Base-by-base conservation (phyloP, 2,113 vertebrate genomes). In the Romanogobio albipinnatus region DNA sequence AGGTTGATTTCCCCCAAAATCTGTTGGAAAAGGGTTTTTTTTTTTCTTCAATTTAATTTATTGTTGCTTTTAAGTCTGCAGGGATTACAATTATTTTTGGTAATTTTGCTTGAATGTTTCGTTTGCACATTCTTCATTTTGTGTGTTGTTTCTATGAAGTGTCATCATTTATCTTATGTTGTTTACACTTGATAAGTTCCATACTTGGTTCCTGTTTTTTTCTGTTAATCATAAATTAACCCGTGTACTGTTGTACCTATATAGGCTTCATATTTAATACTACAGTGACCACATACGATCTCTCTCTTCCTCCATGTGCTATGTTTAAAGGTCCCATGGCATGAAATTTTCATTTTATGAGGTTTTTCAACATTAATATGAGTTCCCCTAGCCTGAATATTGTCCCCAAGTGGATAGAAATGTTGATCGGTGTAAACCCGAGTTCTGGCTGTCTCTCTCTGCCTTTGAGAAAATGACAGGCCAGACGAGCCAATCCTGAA, bases 201-300 rank as follows among this genome's bases (percentile, higher is more conserved):
- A 53, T n/a, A 53, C 24, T 74, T 74, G 61, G 59, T 87, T 87
- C 86, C 80, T 78, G 74, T 85, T 87, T 84, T 36, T 81, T 51
- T 73, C 8, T 56, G 26, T 39, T 1, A 58, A 19, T 58, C 26
- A 84, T 73, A 76, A 68, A 51, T 2, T 4, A 76, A 53, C n/a
- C 2, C 36, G 71, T 82, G 62, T 81, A 26, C 51, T 70, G 53
- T 76, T 45, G n/a, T n/a, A n/a, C n/a, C 43, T 8, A 26, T 39
- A n/a, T 33, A 51, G 56, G 19, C 36, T 66, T 29, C 33, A 4
- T 24, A 49, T 70, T 82, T 51, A 47, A 70, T 61, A 4, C 14
- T 14, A 71, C 47, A 47, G 33, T 49, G 10, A 59, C 24, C 53
- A 17, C 53, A 13, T 11, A 1, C 19, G 13, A 45, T 45, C 19